Conservation (phyloP, 2,113 vertebrate genomes). For the Pampusana beccarii region DNA sequence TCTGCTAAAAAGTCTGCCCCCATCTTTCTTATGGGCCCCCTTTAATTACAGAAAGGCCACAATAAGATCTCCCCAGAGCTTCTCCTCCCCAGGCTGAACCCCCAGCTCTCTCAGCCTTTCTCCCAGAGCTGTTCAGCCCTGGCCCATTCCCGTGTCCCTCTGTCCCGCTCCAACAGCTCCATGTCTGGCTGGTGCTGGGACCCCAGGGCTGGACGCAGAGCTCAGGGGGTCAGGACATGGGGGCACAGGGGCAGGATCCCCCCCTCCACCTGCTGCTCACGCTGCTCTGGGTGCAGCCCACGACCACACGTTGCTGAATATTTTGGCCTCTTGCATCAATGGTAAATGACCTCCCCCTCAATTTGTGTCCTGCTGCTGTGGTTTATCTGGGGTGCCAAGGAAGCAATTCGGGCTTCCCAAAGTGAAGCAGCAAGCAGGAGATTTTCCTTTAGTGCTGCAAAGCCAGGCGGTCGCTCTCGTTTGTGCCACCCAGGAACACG, state of each 20-base stretch:
- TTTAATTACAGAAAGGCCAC: rapidly evolving
- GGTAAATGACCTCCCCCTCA: neutral
- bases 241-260: neutral
- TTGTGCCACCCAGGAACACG: neutral
- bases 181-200: rapidly evolving
- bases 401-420: neutral
- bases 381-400: neutral
- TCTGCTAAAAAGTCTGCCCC: neutral
- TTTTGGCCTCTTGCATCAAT: neutral
- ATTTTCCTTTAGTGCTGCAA: neutral
- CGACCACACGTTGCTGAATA: rapidly evolving
- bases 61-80: rapidly evolving
- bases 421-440: neutral
- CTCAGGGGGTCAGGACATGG: rapidly evolving
- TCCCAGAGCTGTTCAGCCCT: neutral
- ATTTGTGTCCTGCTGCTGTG: neutral
- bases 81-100: neutral
- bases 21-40: neutral
- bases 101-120: neutral
- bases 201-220: neutral
- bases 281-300: neutral
- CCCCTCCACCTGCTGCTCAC: rapidly evolving
- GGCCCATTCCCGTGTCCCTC: rapidly evolving
- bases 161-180: rapidly evolving
- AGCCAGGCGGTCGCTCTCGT: rapidly evolving